Evolutionary conservation across 2,888 invertebrate genomes (phyloP).

Genomic region (Pheosia gnoma): DNA sequence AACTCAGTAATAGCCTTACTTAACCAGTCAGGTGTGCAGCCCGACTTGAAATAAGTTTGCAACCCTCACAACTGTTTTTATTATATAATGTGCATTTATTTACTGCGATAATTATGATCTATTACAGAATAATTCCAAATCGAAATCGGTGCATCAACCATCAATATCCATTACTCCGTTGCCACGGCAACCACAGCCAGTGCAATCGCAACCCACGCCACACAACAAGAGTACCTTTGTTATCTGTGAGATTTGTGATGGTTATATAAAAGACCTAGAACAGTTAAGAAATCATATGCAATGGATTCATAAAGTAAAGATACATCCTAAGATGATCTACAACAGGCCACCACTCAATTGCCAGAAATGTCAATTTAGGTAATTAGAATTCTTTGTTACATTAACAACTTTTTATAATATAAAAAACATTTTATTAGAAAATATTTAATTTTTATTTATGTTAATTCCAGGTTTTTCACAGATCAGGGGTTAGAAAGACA

Average conservation of each 20-base stretch:
- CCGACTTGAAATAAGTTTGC: too few relatives aligned
- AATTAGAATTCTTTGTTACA: background rate
- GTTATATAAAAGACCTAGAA: constrained; percentile 97
- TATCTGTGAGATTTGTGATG: constrained; percentile 98
- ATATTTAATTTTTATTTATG: too few relatives aligned
- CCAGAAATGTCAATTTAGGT: constrained; percentile 95
- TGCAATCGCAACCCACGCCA: constrained; percentile 55
- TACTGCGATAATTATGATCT: constrained; percentile 3
- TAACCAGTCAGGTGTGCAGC: too few relatives aligned
- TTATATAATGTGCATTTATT: too few relatives aligned
- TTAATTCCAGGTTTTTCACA: constrained; percentile 92
- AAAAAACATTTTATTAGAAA: too few relatives aligned
- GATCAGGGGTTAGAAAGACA: constrained; percentile 98
- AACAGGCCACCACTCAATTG: constrained; percentile 97
- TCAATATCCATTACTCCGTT: constrained; percentile 96
- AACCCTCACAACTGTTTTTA: too few relatives aligned
- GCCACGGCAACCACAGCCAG: constrained; percentile 83
- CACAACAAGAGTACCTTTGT: constrained; percentile 91
- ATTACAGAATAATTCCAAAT: constrained; percentile 53
- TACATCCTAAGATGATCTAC: constrained; percentile 98
- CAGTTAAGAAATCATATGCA: constrained; percentile 98
- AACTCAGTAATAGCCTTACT: too few relatives aligned
- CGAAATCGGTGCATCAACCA: constrained; percentile 85
- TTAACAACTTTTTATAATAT: background rate
- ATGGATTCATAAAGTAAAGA: constrained; percentile 98